Percentiles rank a stretch among this genome's conserved stretches.
These are phyloP conservation scores for Pardosa pseudoannulata DNA, from an alignment of 2,888 invertebrate species.

Conservation along the genomic window DNA sequence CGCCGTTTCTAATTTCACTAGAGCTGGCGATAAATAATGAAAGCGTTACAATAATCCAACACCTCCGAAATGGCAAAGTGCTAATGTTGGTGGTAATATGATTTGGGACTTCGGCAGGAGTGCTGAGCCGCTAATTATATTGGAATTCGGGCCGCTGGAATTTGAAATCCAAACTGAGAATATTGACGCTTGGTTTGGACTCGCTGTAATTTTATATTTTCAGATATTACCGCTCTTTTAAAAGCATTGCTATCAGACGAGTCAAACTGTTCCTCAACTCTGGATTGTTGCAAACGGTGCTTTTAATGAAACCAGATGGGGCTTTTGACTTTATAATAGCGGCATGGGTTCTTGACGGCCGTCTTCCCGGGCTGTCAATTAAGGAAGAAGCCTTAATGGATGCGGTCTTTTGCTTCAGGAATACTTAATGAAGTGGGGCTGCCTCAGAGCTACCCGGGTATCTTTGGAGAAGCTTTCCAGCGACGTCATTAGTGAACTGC, in stretches of 20 bases:
- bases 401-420: constrained; percentile 60
- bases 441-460: not conserved
- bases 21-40: constrained; percentile 67
- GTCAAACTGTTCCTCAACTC: constrained; percentile 49
- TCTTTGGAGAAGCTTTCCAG: not conserved
- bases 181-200: constrained; percentile 29
- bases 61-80: constrained; percentile 70
- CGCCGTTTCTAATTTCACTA: constrained; percentile 59
- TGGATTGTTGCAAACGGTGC: constrained; percentile 24
- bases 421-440: constrained; percentile 64
- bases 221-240: constrained; percentile 20
- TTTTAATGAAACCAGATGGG: constrained; percentile 65
- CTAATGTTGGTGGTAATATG: constrained; percentile 69
- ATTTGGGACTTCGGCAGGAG: constrained; percentile 66
- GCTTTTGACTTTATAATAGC: constrained; percentile 52
- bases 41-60: constrained; percentile 71
- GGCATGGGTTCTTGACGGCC: constrained; percentile 40
- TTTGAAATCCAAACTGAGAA: constrained; percentile 37
- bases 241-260: constrained; percentile 39
- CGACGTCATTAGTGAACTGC: constrained; percentile 3
- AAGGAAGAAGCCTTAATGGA: constrained; percentile 58
- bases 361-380: constrained; percentile 65
- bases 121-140: constrained; percentile 64
- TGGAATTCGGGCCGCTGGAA: constrained; percentile 59
- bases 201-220: constrained; percentile 63